phyloP scores from a whole-genome alignment of 2,888 invertebrate species.

The Drosophila nigricruria region DNA sequence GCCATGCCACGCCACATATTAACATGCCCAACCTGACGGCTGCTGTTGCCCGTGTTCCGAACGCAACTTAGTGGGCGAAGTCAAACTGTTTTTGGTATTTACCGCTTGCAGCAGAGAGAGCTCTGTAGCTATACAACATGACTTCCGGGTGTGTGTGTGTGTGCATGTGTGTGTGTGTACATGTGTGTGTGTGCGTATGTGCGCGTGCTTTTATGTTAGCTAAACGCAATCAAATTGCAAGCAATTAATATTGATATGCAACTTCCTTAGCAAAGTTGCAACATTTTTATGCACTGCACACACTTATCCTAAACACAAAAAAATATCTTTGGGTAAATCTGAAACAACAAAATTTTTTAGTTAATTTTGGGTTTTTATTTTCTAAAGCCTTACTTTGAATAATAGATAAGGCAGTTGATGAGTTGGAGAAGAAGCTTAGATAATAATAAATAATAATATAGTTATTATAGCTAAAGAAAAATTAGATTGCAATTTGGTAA shows the following conservation, averaged over 20 bases:
- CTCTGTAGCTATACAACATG: constrained; percentile 35
- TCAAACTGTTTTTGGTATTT: constrained; percentile 75
- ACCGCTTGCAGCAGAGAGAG: constrained; percentile 69
- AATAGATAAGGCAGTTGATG: neutral
- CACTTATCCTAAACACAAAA: neutral
- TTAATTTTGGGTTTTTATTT: neutral
- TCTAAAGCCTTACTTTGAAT: neutral
- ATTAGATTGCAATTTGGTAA: too few species aligned
- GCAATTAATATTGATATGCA: constrained; percentile 58
- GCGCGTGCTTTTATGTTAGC: constrained; percentile 36
- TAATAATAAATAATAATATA: too few species aligned
- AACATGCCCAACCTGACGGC: constrained; percentile 62
- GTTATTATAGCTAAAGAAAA: too few species aligned
- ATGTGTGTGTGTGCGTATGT: constrained; percentile 6
- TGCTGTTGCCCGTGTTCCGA: constrained; percentile 52
- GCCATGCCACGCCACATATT: constrained; percentile 44
- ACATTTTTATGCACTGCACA: constrained; percentile 9
- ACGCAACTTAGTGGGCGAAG: constrained; percentile 78
- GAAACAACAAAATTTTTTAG: neutral
- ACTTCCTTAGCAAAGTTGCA: constrained; percentile 25
- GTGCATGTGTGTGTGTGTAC: constrained; percentile 1
- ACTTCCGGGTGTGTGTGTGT: constrained; percentile 20
- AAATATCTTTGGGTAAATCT: neutral
- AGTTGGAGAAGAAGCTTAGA: neutral
- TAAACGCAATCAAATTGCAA: constrained; percentile 47